phyloP scores from a whole-genome alignment of 1,140 invertebrate species.

The Oedothorax gibbosus region DNA sequence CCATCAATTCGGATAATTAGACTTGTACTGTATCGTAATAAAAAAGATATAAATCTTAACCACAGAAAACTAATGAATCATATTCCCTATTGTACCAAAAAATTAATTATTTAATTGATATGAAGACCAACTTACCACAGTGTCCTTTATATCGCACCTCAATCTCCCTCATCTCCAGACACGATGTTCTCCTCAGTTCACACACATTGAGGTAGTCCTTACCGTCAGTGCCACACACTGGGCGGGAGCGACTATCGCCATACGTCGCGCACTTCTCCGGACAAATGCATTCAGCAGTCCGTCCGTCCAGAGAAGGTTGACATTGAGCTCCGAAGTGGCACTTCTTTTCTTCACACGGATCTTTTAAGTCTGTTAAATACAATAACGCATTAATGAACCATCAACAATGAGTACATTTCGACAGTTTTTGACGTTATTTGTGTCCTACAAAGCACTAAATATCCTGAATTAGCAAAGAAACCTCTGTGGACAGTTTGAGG shows the following conservation, averaged over 20 bases:
- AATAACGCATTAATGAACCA: slow-evolving; percentile 55
- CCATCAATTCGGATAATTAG: too few species aligned
- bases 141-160: slow-evolving; percentile 86
- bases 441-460: too few species aligned
- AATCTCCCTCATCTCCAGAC: slow-evolving; percentile 80
- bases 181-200: slow-evolving; percentile 81
- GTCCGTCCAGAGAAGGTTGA: slow-evolving; percentile 79
- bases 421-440: too few species aligned
- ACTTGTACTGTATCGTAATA: too few species aligned
- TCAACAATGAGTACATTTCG: too few species aligned
- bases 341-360: slow-evolving; percentile 80
- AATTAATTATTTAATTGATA: not conserved
- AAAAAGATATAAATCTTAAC: too few species aligned
- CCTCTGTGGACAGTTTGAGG: too few species aligned
- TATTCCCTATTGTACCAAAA: too few species aligned
- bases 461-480: too few species aligned
- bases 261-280: slow-evolving; percentile 80
- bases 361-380: slow-evolving; percentile 77
- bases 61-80: too few species aligned
- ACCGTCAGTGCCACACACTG: slow-evolving; percentile 76
- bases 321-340: slow-evolving; percentile 83
- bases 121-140: slow-evolving; percentile 79
- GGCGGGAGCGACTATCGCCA: slow-evolving; percentile 80
- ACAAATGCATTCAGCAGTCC: slow-evolving; percentile 79
- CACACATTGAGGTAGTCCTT: slow-evolving; percentile 78